phyloP scores from a whole-genome alignment of 2,888 invertebrate genomes.

The Alcis repandata region DNA sequence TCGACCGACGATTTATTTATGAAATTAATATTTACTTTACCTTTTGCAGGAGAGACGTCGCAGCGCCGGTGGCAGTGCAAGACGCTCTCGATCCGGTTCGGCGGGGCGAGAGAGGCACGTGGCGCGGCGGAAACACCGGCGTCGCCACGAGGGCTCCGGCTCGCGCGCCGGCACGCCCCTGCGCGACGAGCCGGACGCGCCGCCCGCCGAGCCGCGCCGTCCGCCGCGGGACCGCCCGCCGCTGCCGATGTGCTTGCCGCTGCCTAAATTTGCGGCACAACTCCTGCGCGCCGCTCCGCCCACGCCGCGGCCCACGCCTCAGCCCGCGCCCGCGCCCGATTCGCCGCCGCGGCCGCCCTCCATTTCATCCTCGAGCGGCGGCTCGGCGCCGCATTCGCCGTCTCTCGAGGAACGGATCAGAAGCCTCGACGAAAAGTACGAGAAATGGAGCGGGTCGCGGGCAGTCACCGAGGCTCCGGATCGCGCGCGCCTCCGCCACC shows the following conservation, averaged over 20 bases:
- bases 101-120: conserved; percentile 66
- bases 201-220: conserved; percentile 91
- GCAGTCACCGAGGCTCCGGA: conserved; percentile 87
- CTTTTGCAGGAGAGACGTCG: conserved; percentile 74
- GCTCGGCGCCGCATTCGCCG: conserved; percentile 91
- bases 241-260: conserved; percentile 92
- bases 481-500: conserved; percentile 89
- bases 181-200: conserved; percentile 90
- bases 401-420: conserved; percentile 95
- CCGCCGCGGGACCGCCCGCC: conserved; percentile 88
- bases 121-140: conserved; percentile 82
- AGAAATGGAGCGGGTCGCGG: conserved; percentile 92
- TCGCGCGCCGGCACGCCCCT: conserved; percentile 85
- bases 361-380: conserved; percentile 91
- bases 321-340: conserved; percentile 86
- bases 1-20: no score
- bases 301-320: conserved; percentile 75
- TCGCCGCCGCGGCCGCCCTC: conserved; percentile 90
- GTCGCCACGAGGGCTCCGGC: conserved; percentile 79
- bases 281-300: conserved; percentile 85
- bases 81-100: conserved; percentile 71
- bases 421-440: conserved; percentile 97
- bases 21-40: no score
- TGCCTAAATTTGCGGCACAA: conserved; percentile 95
- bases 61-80: conserved; percentile 62